Evolutionary conservation across 2,888 invertebrate species (phyloP).

Genomic region (Pachliopta kotzebuea): DNA sequence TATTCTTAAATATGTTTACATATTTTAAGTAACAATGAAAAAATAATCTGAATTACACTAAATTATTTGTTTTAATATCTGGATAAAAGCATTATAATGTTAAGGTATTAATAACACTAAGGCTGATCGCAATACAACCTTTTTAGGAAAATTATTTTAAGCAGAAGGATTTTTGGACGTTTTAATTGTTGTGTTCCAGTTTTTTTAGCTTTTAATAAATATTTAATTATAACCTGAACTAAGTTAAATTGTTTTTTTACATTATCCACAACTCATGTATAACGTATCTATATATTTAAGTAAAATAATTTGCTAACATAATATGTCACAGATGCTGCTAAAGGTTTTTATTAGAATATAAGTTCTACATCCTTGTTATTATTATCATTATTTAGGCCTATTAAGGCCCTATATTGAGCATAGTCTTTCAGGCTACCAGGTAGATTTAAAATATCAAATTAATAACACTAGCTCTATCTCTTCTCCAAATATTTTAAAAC

Average conservation of each 20-base stretch:
- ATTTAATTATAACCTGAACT: no score
- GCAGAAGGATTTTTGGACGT: neutral
- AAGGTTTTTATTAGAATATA: no score
- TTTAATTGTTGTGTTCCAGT: neutral
- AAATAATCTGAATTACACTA: neutral
- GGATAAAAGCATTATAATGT: neutral
- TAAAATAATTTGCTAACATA: no score
- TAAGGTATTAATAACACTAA: neutral
- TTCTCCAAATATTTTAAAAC: constrained; percentile 20
- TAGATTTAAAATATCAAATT: constrained; percentile 10
- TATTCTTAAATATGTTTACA: neutral
- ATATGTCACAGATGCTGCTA: no score
- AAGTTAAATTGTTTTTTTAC: no score
- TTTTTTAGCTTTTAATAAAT: no score
- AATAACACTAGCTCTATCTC: constrained; percentile 10
- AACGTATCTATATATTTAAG: no score
- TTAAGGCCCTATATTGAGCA: no score
- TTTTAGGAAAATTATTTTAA: neutral
- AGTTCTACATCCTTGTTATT: no score
- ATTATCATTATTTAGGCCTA: no score
- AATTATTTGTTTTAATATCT: neutral
- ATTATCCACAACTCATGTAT: no score
- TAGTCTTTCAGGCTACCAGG: neutral
- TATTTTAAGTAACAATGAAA: neutral
- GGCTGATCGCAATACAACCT: neutral